Base-by-base conservation (phyloP, 2,888 invertebrate species). In the Liposcelis brunnea region DNA sequence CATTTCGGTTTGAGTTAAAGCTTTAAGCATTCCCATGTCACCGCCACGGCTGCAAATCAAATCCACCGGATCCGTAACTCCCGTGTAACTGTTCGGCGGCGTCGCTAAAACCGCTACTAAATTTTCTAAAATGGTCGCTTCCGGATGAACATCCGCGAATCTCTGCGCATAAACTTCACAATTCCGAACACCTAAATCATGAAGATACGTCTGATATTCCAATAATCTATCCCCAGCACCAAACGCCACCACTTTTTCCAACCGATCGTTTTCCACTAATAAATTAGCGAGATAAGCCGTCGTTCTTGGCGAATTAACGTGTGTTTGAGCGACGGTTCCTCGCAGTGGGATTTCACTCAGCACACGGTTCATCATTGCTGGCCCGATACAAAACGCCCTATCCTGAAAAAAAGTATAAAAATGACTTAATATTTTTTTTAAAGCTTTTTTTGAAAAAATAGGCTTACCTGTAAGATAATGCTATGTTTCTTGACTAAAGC, bases 71-170 rank as follows among this genome's bases (percentile, higher is more conserved):
- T 85, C 83, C 0, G 70, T 70, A 18, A 85, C 77, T 1, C 82
- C 81, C 0, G 82, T 81, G 56, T 81, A 84, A 1, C 83, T 83
- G 57, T 82, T 84, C 0, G 83, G 81, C 1, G 86, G 85, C 1
- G 80, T 79, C 1, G 82, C 85, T 52, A 76, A 67, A 2, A 78
- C 68, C 0, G 75, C 72, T 1, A 76, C 74, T 1, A 75, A 75
- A 37, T 70, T 68, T 48, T 74, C 71, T 52, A 77, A 63, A 33
- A 70, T 69, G 34, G 63, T 58, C 1, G 70, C 65, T 49, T 70
- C 68, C 43, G 66, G 58, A 11, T 50, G 48, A 11, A 54, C 40
- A 7, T 54, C 50, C n/a, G 52, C 51, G 43, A 55, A 57, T 10
- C 51, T 44, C 37, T 57, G 55, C 5, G 53, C 42, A 21, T 50